These are phyloP conservation scores for Vanacampus margaritifer DNA, from an alignment of 2,113 vertebrate genomes.

Conservation along the genomic window DNA sequence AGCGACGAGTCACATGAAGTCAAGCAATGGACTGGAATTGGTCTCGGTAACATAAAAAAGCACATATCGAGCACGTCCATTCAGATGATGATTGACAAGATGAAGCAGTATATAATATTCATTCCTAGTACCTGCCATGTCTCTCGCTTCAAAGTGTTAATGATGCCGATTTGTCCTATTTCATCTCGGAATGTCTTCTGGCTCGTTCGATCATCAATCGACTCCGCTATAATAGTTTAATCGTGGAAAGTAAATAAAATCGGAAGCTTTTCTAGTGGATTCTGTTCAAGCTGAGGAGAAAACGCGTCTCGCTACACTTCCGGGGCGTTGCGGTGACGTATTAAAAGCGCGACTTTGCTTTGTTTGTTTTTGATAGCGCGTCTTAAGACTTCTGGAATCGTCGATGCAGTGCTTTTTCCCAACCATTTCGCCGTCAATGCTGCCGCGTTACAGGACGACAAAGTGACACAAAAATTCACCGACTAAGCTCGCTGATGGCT, in stretches of 20 bases:
- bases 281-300: background rate
- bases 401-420: background rate
- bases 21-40: no score
- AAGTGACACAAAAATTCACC: background rate
- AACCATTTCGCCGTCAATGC: background rate
- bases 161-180: background rate
- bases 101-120: no score
- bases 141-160: background rate
- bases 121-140: slow-evolving; percentile 4
- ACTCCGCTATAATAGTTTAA: background rate
- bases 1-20: no score
- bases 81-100: no score
- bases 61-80: no score
- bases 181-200: slow-evolving; percentile 8
- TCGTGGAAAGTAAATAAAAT: no score
- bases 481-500: background rate
- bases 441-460: background rate
- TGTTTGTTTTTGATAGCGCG: no score
- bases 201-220: background rate
- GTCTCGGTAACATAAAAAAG: no score
- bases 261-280: background rate
- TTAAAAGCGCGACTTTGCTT: slow-evolving; percentile 37
- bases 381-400: background rate
- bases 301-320: background rate
- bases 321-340: slow-evolving; percentile 15